Conservation (phyloP, 2,113 vertebrate genomes). For the Limanda limanda region DNA sequence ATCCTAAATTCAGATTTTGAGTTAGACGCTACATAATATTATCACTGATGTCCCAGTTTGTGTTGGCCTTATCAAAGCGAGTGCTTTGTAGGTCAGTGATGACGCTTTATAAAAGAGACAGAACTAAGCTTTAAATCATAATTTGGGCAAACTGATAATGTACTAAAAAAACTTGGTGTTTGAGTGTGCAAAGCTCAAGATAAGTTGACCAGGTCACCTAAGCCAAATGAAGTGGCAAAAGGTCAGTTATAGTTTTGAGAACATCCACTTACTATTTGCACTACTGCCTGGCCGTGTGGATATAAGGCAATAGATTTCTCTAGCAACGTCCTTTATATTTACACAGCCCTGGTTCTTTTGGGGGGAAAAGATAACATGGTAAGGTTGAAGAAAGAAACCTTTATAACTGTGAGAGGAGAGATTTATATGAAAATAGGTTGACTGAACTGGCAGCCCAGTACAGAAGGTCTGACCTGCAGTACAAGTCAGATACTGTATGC, state of each 20-base stretch:
- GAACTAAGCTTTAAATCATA: too few species aligned
- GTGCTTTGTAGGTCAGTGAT: too few species aligned
- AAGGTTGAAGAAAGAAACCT: conserved; percentile 29
- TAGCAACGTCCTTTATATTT: conserved; percentile 59
- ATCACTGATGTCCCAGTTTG: too few species aligned
- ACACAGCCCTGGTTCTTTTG: conserved; percentile 41
- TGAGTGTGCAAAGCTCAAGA: conserved; percentile 7
- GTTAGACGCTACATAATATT: too few species aligned
- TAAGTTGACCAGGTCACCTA: conserved; percentile 12
- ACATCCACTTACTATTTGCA: conserved; percentile 47
- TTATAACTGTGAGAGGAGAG: conserved; percentile 49
- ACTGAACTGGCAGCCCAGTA: conserved; percentile 31
- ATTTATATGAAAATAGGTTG: conserved; percentile 59
- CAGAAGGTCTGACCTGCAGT: too few species aligned
- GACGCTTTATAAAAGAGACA: too few species aligned
- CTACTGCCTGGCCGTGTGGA: conserved; percentile 17
- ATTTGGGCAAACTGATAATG: neutral
- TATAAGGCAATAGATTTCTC: conserved; percentile 47
- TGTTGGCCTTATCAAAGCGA: too few species aligned
- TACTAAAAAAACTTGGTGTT: neutral
- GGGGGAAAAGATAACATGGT: conserved; percentile 46
- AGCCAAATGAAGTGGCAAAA: too few species aligned
- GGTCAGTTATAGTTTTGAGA: conserved; percentile 23
- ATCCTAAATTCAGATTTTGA: too few species aligned
- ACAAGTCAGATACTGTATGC: too few species aligned